A percentile compares a stretch with the other conserved stretches of the same genome.
These are phyloP conservation scores for Drosophila demipolita DNA, from an alignment of 2,888 invertebrate species.

Conservation along the genomic window DNA sequence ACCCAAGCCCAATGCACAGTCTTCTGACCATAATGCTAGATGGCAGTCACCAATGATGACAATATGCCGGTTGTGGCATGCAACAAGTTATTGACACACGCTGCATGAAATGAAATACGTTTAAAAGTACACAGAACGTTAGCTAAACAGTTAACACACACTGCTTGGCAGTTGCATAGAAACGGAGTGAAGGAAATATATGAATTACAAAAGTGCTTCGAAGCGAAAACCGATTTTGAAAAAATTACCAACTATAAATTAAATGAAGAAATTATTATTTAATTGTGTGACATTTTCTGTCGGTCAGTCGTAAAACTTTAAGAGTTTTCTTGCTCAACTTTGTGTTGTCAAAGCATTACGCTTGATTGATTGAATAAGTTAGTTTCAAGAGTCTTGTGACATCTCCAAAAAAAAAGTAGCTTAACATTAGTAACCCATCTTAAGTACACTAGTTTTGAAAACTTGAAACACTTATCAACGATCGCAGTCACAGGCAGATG, in stretches of 20 bases:
- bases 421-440: not conserved
- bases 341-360: not conserved
- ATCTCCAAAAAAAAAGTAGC: not conserved
- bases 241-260: not conserved
- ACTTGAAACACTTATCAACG: conserved; percentile 12
- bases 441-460: conserved; percentile 4
- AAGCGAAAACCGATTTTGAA: not conserved
- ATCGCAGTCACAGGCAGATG: conserved; percentile 3
- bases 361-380: conserved; percentile 1
- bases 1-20: conserved; percentile 48
- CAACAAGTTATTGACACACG: conserved; percentile 70
- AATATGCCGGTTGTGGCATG: conserved; percentile 43
- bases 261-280: not conserved
- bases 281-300: not conserved
- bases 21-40: not conserved
- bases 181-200: not conserved
- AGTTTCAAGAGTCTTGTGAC: not conserved
- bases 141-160: conserved; percentile 19
- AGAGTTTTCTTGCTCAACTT: not conserved
- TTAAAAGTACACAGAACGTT: conserved; percentile 26
- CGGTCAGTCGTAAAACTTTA: not conserved
- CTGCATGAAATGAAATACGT: conserved; percentile 35
- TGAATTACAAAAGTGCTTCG: not conserved
- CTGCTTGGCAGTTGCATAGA: conserved; percentile 21
- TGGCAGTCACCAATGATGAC: conserved; percentile 30